Evolutionary conservation across 92 coral and sea anemone species (phyloP).

Genomic region (Desmophyllum pertusum): DNA sequence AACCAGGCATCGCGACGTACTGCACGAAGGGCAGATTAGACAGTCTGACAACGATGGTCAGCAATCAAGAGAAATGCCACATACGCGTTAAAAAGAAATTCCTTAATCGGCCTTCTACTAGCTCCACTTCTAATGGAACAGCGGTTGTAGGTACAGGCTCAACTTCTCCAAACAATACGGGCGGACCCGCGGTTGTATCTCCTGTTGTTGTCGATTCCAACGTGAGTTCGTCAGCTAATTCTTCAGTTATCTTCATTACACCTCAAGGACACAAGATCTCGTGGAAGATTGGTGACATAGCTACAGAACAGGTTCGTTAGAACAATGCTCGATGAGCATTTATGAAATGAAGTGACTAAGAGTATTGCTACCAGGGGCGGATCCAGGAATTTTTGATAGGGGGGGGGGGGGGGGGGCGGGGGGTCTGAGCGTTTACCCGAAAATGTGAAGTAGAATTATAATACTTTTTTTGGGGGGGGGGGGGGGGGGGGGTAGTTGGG

Average conservation of each 20-base stretch:
- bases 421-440: no score
- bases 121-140: not conserved
- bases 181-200: not conserved
- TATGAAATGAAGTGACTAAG: no score
- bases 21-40: conserved; percentile 11
- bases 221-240: not conserved
- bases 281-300: conserved; percentile 82
- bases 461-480: no score
- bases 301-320: conserved; percentile 65
- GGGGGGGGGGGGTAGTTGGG: no score
- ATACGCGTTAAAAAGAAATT: conserved; percentile 2
- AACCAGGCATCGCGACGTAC: conserved; percentile 12
- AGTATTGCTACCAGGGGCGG: no score
- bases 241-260: not conserved
- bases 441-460: no score
- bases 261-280: conserved; percentile 48
- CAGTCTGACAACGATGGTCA: conserved; percentile 4
- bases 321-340: no score
- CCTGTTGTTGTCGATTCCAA: not conserved
- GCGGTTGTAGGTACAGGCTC: not conserved
- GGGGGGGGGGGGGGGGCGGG: no score
- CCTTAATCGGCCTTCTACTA: not conserved
- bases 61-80: conserved; percentile 22
- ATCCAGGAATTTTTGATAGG: no score
- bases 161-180: not conserved